A percentile compares a stretch with the other conserved stretches of the same genome.
Conservation (phyloP, 2,888 invertebrate genomes). For the Rhagonycha fulva region DNA sequence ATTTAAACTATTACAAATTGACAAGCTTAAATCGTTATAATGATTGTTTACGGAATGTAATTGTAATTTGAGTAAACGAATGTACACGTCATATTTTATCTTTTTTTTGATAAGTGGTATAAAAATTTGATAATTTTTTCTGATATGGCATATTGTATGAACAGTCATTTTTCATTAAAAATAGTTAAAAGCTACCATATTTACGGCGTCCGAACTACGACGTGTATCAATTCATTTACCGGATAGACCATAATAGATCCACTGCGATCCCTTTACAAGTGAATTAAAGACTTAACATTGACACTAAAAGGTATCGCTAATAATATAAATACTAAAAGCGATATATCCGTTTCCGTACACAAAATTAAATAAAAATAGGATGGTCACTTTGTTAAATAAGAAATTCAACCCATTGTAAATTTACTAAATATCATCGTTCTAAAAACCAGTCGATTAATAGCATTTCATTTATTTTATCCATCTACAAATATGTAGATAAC, state of each 20-base stretch:
- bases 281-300: constrained; percentile 2
- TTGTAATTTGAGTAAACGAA: background rate
- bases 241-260: background rate
- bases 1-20: background rate
- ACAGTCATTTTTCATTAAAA: background rate
- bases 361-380: constrained; percentile 13
- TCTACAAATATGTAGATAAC: background rate
- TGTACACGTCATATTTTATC: background rate
- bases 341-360: constrained; percentile 10
- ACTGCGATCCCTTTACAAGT: background rate
- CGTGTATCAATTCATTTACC: background rate
- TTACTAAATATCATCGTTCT: background rate
- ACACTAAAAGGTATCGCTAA: constrained; percentile 11
- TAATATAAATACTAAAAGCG: constrained; percentile 8
- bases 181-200: background rate
- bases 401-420: constrained; percentile 7
- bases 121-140: background rate
- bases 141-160: background rate
- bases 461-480: background rate
- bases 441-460: background rate
- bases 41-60: background rate
- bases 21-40: background rate
- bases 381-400: constrained; percentile 12
- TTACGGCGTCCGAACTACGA: background rate
- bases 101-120: background rate